Percentiles rank a stretch among this genome's conserved stretches.
Conservation (phyloP, 2,888 invertebrate species). For the Lamproptera curius region DNA sequence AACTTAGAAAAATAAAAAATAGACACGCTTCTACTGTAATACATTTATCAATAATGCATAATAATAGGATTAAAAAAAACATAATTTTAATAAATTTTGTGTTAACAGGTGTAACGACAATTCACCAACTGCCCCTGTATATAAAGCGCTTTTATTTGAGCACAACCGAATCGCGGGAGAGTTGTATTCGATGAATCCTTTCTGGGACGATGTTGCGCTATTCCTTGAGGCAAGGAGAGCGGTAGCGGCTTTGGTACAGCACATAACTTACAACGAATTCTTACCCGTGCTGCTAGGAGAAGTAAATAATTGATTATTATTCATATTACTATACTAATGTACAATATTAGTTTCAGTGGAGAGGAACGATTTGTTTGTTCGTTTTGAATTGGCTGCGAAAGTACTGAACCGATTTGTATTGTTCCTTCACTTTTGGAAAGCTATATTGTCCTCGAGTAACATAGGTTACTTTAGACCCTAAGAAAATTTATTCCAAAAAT, state of each 20-base stretch:
- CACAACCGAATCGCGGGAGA: slow-evolving; percentile 88
- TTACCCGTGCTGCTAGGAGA: slow-evolving; percentile 87
- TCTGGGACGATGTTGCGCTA: slow-evolving; percentile 88
- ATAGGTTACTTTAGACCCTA: too few relatives aligned
- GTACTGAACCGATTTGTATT: too few relatives aligned
- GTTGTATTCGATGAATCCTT: slow-evolving; percentile 83
- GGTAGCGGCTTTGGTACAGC: slow-evolving; percentile 88
- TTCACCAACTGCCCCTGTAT: slow-evolving; percentile 83
- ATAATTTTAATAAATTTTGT: too few relatives aligned
- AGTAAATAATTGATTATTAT: slow-evolving; percentile 54
- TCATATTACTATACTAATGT: neutral
- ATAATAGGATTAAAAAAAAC: too few relatives aligned
- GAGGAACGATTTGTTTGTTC: too few relatives aligned
- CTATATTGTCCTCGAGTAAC: too few relatives aligned
- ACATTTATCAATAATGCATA: too few relatives aligned
- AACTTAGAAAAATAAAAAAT: too few relatives aligned
- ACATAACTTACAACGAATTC: slow-evolving; percentile 91
- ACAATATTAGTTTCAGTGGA: too few relatives aligned
- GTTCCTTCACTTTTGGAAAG: too few relatives aligned
- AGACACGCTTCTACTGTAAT: too few relatives aligned
- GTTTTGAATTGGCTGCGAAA: too few relatives aligned
- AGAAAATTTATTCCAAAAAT: neutral
- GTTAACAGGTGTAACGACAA: slow-evolving; percentile 77
- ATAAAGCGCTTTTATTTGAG: slow-evolving; percentile 84
- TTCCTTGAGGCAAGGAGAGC: slow-evolving; percentile 87